Conservation (phyloP, 2,888 invertebrate species). For the Caradrina clavipalpis region DNA sequence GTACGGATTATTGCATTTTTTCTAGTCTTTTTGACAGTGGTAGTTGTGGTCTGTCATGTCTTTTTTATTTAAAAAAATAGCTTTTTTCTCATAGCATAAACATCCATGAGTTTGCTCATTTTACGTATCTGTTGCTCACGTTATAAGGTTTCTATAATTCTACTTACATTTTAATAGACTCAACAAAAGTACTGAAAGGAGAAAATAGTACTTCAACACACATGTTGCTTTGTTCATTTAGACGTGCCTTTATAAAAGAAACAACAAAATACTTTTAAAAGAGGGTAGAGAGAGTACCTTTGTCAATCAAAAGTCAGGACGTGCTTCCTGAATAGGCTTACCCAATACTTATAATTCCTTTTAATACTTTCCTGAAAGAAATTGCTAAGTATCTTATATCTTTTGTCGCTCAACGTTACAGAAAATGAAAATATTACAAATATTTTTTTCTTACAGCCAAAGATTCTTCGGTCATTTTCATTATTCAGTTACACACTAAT, state of each 20-base stretch:
- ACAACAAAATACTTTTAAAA: slow-evolving; percentile 1
- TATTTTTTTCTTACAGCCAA: not conserved
- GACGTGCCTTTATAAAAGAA: not conserved
- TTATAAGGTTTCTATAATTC: too few relatives aligned
- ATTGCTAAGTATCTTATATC: not conserved
- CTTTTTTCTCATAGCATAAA: too few relatives aligned
- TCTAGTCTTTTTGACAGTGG: too few relatives aligned
- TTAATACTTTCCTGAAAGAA: slow-evolving; percentile 25
- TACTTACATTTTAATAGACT: too few relatives aligned
- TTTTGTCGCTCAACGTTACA: too few relatives aligned
- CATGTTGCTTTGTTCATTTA: slow-evolving; percentile 2
- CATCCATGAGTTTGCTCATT: too few relatives aligned
- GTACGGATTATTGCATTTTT: too few relatives aligned
- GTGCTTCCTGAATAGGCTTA: slow-evolving; percentile 41
- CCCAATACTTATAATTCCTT: slow-evolving; percentile 39
- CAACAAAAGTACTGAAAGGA: not conserved
- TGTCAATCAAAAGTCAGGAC: slow-evolving; percentile 23
- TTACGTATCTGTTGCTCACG: too few relatives aligned
- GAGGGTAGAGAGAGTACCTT: not conserved
- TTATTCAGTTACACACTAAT: not conserved
- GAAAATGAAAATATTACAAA: slow-evolving; percentile 8
- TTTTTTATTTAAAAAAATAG: too few relatives aligned
- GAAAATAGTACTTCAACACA: not conserved
- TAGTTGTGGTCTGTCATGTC: too few relatives aligned
- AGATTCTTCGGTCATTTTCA: not conserved